Evolutionary conservation across 2,888 invertebrate genomes (phyloP).

Genomic region (Eubasilissa splendida): DNA sequence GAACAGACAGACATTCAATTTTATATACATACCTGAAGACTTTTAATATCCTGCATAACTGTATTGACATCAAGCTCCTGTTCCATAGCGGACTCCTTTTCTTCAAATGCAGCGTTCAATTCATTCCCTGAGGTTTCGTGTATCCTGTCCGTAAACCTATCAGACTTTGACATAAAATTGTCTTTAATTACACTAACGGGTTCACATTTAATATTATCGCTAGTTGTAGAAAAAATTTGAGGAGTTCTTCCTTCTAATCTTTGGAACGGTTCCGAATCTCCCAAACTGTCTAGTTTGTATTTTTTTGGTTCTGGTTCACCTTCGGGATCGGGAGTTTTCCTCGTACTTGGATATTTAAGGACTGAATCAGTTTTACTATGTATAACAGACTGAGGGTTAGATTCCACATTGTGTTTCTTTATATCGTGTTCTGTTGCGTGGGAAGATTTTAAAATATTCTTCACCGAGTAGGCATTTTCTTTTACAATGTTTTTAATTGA

Average conservation of each 20-base stretch:
- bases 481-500: constrained; percentile 47
- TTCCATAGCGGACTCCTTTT: constrained; percentile 37
- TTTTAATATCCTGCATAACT: constrained; percentile 57
- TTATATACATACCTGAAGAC: constrained; percentile 51
- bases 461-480: constrained; percentile 45
- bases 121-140: constrained; percentile 22
- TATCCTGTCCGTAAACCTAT: constrained; percentile 46
- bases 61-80: constrained; percentile 52
- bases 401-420: constrained; percentile 1
- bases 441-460: constrained; percentile 47
- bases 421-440: constrained; percentile 4
- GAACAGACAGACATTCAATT: not conserved
- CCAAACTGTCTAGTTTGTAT: constrained; percentile 38
- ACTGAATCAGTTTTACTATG: constrained; percentile 26
- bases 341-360: constrained; percentile 23
- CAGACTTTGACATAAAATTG: constrained; percentile 53
- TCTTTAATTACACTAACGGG: constrained; percentile 57
- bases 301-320: constrained; percentile 51
- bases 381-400: constrained; percentile 27
- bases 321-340: constrained; percentile 7
- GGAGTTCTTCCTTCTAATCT: constrained; percentile 33
- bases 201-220: constrained; percentile 40
- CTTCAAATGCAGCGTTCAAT: constrained; percentile 6
- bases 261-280: constrained; percentile 25
- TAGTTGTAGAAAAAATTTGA: constrained; percentile 15